Evolutionary conservation across 2,113 vertebrate species (phyloP), one percentile per base, ranked within the genome.

Genomic region (Corapipo altera): DNA sequence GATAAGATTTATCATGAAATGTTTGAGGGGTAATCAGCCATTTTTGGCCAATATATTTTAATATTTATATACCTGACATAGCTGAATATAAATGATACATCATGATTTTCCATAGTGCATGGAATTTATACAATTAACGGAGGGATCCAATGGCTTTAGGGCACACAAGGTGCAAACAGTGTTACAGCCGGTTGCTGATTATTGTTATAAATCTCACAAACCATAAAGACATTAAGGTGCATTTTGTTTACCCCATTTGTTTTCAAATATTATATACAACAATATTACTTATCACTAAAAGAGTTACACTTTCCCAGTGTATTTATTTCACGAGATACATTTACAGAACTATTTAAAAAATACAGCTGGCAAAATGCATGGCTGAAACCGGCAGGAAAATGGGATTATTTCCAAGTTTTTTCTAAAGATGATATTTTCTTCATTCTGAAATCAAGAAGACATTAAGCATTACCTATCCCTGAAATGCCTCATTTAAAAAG

Each of bases 61-160:
- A 98, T 98, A 98, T 98, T 98, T 98, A 98, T 98, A 98, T 91
- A 97, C 97, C 97, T 97, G 98, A 97, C 97, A 98, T 96, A 82
- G 85, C 96, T 81, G 98, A 97, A 98, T 98, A 98, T 98, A 98
- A 98, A 98, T 97, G 98, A 98, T 96, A 92, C 96, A 96, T 96
- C 83, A 66, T 91, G 95, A 97, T 98, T 98, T 98, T 97, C 97
- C 97, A 97, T 96, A 98, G 98, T 90, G 96, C 97, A 78, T 86
- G 95, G 98, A 98, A 98, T 98, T 98, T 98, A 98, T 95, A 97
- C 97, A 98, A 98, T 98, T 98, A 98, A 97, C 96, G 27, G 88
- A 94, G 94, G 96, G 95, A 97, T 97, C 95, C 98, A 95, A 96
- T 97, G 97, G 97, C 98, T 98, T 97, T 85, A 96, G 98, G 98